A percentile compares a stretch with the other conserved stretches of the same genome.
Conservation (phyloP, 2,888 invertebrate species). For the Ornithoptera alexandrae region DNA sequence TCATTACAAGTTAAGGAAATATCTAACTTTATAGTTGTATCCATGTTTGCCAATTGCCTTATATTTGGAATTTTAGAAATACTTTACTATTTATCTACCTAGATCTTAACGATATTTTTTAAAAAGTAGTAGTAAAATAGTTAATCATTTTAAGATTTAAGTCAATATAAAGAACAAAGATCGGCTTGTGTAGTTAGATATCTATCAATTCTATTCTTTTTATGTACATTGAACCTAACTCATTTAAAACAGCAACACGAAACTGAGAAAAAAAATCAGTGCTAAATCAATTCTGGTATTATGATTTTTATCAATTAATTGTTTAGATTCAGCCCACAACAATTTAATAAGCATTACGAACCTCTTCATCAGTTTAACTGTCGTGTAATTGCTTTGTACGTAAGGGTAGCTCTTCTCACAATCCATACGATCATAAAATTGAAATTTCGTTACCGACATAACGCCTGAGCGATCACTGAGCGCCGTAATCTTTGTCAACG, state of each 20-base stretch:
- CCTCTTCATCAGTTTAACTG: constrained; percentile 52
- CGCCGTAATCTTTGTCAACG: constrained; percentile 70
- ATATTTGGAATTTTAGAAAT: too few species aligned
- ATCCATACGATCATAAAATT: constrained; percentile 68
- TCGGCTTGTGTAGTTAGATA: too few species aligned
- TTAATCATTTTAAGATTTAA: too few species aligned
- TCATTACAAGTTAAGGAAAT: background rate
- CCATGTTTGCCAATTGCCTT: too few species aligned
- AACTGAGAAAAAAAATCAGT: background rate
- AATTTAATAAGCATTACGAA: constrained; percentile 33
- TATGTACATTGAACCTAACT: too few species aligned
- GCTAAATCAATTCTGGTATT: background rate
- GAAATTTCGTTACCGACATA: constrained; percentile 58
- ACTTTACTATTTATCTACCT: too few species aligned
- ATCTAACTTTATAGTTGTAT: background rate
- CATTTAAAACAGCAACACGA: too few species aligned
- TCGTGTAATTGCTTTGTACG: constrained; percentile 44
- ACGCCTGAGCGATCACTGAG: constrained; percentile 69
- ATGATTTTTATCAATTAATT: background rate
- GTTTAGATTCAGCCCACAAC: constrained; percentile 18
- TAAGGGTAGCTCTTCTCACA: constrained; percentile 57
- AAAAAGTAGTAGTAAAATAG: too few species aligned
- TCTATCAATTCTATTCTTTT: too few species aligned
- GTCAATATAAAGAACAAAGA: too few species aligned
- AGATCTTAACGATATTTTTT: too few species aligned